Conservation (phyloP, 92 coral and sea anemone genomes). For the Heliopora coerulea region DNA sequence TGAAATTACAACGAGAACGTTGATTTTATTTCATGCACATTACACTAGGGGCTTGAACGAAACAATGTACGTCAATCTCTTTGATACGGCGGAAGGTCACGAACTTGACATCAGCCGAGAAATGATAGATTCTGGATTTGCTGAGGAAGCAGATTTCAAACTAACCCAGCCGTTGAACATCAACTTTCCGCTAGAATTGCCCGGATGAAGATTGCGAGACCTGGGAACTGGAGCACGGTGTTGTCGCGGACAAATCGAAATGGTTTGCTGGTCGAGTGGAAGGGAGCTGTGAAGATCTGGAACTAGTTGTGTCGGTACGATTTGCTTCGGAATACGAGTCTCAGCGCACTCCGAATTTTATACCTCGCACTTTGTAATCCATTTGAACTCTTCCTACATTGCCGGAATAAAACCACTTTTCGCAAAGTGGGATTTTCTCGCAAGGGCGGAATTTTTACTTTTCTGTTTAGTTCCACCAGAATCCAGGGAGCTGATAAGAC, state of each 20-base stretch:
- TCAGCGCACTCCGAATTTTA: too few species aligned
- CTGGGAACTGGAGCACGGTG: background rate
- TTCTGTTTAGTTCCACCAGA: background rate
- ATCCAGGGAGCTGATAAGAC: background rate
- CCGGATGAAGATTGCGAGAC: background rate
- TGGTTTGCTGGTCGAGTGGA: background rate
- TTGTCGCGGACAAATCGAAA: background rate
- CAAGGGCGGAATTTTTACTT: too few species aligned
- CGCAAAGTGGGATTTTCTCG: too few species aligned
- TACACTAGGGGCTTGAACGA: slow-evolving; percentile 62
- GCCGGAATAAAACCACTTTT: too few species aligned
- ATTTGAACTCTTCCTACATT: too few species aligned
- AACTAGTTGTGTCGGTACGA: background rate
- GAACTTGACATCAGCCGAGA: slow-evolving; percentile 72
- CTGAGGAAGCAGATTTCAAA: slow-evolving; percentile 26
- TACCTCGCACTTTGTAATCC: too few species aligned
- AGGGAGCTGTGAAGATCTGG: background rate
- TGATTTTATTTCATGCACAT: background rate
- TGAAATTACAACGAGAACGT: too few species aligned
- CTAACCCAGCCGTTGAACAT: background rate
- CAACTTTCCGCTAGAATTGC: background rate
- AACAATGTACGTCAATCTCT: slow-evolving; percentile 73
- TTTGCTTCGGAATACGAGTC: too few species aligned
- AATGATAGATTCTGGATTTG: slow-evolving; percentile 71
- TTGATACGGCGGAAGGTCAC: slow-evolving; percentile 59